Conservation (phyloP, 2,888 invertebrate species). For the Entomobrya multifasciata region DNA sequence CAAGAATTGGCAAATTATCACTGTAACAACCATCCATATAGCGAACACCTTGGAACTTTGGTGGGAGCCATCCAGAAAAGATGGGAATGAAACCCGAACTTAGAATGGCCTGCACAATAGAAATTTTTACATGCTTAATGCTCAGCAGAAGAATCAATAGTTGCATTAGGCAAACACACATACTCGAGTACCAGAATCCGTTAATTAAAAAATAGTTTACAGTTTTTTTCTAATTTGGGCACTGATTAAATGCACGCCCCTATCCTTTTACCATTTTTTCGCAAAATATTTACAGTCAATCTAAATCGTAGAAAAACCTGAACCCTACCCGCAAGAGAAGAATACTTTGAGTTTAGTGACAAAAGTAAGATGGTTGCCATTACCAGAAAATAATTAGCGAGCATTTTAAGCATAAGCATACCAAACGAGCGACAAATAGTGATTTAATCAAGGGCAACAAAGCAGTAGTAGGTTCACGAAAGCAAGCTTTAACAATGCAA, state of each 20-base stretch:
- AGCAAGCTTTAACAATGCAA: neutral
- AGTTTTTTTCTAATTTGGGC: neutral
- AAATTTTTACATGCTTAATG: slow-evolving; percentile 46
- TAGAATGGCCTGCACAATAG: slow-evolving; percentile 83
- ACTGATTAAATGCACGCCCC: neutral
- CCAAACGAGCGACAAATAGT: no score
- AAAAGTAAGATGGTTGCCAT: no score
- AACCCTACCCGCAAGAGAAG: no score
- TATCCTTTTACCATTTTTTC: neutral
- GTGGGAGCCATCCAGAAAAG: slow-evolving; percentile 84
- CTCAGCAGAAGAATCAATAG: neutral
- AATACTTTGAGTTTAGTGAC: no score
- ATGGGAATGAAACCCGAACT: slow-evolving; percentile 84
- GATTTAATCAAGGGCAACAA: no score
- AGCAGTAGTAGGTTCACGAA: no score
- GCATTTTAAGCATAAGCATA: no score
- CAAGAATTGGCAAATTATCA: slow-evolving; percentile 83
- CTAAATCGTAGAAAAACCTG: neutral
- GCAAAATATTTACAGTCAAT: neutral
- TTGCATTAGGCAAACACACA: neutral
- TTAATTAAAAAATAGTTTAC: no score
- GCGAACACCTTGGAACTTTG: slow-evolving; percentile 81
- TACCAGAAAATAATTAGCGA: no score
- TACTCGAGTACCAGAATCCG: no score
- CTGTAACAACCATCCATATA: slow-evolving; percentile 84